Evolutionary conservation across 1,140 invertebrate genomes (phyloP).

Genomic region (Drosophila varians): DNA sequence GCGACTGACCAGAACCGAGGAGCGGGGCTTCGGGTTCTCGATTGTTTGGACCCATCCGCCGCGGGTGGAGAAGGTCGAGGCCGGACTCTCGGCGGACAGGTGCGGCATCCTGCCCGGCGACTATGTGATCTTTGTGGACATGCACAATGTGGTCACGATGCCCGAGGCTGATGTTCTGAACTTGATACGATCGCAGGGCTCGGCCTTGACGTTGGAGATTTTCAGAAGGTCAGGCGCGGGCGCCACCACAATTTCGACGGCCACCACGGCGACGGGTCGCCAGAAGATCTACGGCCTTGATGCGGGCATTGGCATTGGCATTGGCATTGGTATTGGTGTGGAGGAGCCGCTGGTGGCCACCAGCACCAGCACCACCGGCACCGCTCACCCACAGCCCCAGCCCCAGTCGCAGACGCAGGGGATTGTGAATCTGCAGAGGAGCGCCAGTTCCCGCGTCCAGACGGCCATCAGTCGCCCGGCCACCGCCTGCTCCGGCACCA

Average conservation of each 20-base stretch:
- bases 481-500: slow-evolving; percentile 85
- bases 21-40: slow-evolving; percentile 92
- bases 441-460: slow-evolving; percentile 25
- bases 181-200: slow-evolving; percentile 87
- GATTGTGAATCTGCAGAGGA: slow-evolving; percentile 53
- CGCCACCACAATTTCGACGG: slow-evolving; percentile 29
- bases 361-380: slow-evolving; percentile 3
- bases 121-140: slow-evolving; percentile 93
- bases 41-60: slow-evolving; percentile 96
- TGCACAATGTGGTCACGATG: slow-evolving; percentile 92
- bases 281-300: slow-evolving; percentile 27
- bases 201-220: slow-evolving; percentile 88
- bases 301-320: slow-evolving; percentile 9
- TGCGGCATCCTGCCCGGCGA: slow-evolving; percentile 92
- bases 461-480: slow-evolving; percentile 72
- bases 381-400: not conserved
- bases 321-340: slow-evolving; percentile 6
- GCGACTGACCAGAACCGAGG: slow-evolving; percentile 85
- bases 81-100: slow-evolving; percentile 90
- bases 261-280: slow-evolving; percentile 63
- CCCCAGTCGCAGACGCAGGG: too few species aligned
- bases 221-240: slow-evolving; percentile 86
- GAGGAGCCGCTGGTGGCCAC: slow-evolving; percentile 2
- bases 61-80: slow-evolving; percentile 93
- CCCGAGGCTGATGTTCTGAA: slow-evolving; percentile 90